Base-by-base conservation (phyloP, 2,113 vertebrate genomes). In the Epinephelus lanceolatus region DNA sequence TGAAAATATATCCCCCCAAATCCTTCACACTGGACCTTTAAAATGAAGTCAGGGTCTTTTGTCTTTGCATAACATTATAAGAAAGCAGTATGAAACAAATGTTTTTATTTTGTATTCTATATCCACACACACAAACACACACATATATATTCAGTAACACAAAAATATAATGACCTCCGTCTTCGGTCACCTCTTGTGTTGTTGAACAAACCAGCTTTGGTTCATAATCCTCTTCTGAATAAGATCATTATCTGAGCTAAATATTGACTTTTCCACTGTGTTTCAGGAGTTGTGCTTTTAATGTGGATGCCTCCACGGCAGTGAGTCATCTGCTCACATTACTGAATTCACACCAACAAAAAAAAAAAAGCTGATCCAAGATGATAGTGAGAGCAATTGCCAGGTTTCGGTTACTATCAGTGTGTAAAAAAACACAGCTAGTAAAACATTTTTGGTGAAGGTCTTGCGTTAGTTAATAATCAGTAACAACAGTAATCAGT, bases 221-320 rank as follows among this genome's bases (percentile, higher is more conserved):
- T 12, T 13, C 14, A 21, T 72, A 69, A 87, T 80, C 66, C 25
- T 60, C 57, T 40, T 75, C 25, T 57, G 13, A 75, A 15, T 6
- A 37, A 1, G 25, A 62, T 42, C 18, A 10, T 53, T 53, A 76
- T 76, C 51, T 11, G n/a, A 25, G 63, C 47, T 65, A 70, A 80
- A 80, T 76, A 80, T 80, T 76, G 52, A 85, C 66, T 37, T n/a
- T 76, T 70, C 19, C 37, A 0, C 4, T n/a, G 73, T 51, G 51
- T 71, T 80, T 52, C 42, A 69, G 61, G 45, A 53, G 14, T 60
- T 69, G 13, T 72, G 56, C 5, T 75, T 78, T 33, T 25, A 37
- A 52, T 61, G 23, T 42, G 55, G 25, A 60, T 60, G 23, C 25
- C 67, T 53, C 59, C 27, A 10, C 2, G 13, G 19, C 33, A 61